These are phyloP conservation scores for Agapornis canus DNA, from an alignment of 2,797 vertebrate genomes.

Conservation along the genomic window DNA sequence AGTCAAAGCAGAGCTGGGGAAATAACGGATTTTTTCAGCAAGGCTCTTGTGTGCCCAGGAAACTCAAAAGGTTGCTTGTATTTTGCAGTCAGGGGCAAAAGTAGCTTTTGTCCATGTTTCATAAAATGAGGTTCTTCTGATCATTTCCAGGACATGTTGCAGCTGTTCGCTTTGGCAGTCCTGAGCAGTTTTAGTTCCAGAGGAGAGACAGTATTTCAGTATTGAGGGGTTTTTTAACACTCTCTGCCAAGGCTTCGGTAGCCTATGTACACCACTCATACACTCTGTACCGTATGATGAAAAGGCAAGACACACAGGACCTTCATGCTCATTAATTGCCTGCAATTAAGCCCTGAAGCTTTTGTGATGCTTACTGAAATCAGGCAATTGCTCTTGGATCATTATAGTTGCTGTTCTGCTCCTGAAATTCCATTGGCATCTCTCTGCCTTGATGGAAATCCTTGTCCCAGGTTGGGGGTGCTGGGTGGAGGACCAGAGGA, in stretches of 20 bases:
- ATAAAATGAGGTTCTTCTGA: background rate
- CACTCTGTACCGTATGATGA: background rate
- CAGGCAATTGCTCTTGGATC: background rate
- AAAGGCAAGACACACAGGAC: background rate
- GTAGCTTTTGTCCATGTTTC: background rate
- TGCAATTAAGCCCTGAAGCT: background rate
- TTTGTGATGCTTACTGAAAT: background rate
- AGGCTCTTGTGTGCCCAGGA: background rate
- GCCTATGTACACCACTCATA: background rate
- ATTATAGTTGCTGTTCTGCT: background rate
- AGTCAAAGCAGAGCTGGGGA: background rate
- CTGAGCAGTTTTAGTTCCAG: background rate
- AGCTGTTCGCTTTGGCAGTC: background rate
- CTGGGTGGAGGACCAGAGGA: background rate
- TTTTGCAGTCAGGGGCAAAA: background rate
- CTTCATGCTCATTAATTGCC: background rate
- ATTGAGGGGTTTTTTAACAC: background rate
- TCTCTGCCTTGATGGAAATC: background rate
- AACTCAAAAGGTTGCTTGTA: background rate
- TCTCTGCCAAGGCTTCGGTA: background rate
- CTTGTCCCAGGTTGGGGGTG: background rate
- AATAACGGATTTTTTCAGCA: background rate
- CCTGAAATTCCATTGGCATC: background rate
- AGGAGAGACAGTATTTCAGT: background rate
- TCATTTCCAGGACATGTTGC: background rate